Evolutionary conservation across 2,113 vertebrate genomes (phyloP).

Genomic region (Peromyscus polionotus): DNA sequence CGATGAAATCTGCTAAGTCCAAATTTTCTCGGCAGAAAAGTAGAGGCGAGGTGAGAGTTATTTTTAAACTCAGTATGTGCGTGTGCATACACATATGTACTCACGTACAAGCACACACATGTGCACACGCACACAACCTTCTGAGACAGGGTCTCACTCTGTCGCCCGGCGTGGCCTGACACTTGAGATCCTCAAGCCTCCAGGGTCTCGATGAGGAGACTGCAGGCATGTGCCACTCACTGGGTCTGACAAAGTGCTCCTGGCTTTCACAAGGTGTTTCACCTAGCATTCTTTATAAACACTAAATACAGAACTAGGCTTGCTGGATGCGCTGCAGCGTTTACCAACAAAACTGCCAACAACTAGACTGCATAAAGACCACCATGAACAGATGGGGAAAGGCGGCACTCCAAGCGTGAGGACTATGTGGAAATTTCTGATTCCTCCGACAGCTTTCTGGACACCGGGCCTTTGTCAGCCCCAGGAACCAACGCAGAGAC

Average conservation of each 20-base stretch:
- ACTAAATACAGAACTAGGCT: not conserved
- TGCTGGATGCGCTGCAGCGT: not conserved
- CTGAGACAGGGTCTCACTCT: not conserved
- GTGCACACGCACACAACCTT: not conserved
- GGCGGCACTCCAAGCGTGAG: too few relatives aligned
- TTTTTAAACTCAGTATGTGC: not conserved
- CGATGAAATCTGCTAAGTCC: not conserved
- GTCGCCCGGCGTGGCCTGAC: not conserved
- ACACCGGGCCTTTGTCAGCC: not conserved
- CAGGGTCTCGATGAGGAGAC: not conserved
- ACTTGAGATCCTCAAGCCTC: not conserved
- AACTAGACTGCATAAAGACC: too few relatives aligned
- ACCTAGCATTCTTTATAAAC: not conserved
- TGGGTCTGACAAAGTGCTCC: not conserved
- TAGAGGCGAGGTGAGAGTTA: not conserved
- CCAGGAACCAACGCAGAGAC: not conserved
- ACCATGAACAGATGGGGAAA: not conserved
- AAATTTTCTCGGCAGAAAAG: not conserved
- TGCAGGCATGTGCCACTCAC: not conserved
- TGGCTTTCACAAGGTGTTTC: not conserved
- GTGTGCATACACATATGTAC: too few relatives aligned
- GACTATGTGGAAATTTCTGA: not conserved
- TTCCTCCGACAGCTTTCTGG: not conserved
- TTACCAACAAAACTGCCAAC: not conserved
- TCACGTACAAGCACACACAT: accelerated